These are phyloP conservation scores for Nothobranchius kuhntae DNA, from an alignment of 2,113 vertebrate species.

Conservation along the genomic window DNA sequence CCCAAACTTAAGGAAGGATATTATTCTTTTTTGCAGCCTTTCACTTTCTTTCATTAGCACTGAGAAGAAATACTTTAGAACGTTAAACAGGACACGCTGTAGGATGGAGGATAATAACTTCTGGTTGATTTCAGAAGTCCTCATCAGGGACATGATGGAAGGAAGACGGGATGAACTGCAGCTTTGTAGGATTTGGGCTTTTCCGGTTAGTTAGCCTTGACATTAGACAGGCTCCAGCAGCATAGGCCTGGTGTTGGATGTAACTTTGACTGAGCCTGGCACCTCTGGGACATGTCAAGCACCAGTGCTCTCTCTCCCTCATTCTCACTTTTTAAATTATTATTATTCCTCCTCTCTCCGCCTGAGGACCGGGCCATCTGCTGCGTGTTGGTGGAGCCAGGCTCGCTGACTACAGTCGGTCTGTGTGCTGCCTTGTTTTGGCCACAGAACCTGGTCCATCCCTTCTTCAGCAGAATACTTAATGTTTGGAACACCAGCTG, in stretches of 20 bases:
- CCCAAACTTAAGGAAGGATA: neutral
- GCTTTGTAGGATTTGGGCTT: slow-evolving; percentile 39
- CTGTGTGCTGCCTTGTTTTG: slow-evolving; percentile 61
- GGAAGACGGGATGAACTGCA: neutral
- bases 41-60: neutral
- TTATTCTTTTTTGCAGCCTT: neutral
- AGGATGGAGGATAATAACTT: neutral
- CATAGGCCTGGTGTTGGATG: slow-evolving; percentile 51
- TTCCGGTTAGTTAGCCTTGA: slow-evolving; percentile 58
- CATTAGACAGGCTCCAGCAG: slow-evolving; percentile 49
- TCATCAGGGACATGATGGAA: slow-evolving; percentile 18
- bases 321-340: slow-evolving; percentile 31
- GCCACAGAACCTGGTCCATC: slow-evolving; percentile 36
- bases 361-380: slow-evolving; percentile 69
- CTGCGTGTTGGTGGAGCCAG: slow-evolving; percentile 61
- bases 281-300: slow-evolving; percentile 70
- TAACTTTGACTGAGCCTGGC: slow-evolving; percentile 53
- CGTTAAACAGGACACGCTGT: no score
- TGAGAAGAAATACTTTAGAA: neutral
- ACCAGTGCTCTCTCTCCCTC: slow-evolving; percentile 56
- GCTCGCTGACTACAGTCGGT: slow-evolving; percentile 51
- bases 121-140: slow-evolving; percentile 25
- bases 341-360: slow-evolving; percentile 30
- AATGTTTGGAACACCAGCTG: slow-evolving; percentile 59
- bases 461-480: slow-evolving; percentile 53